Base-by-base conservation (phyloP, 2,113 vertebrate genomes). In the Ploceus nigricollis region DNA sequence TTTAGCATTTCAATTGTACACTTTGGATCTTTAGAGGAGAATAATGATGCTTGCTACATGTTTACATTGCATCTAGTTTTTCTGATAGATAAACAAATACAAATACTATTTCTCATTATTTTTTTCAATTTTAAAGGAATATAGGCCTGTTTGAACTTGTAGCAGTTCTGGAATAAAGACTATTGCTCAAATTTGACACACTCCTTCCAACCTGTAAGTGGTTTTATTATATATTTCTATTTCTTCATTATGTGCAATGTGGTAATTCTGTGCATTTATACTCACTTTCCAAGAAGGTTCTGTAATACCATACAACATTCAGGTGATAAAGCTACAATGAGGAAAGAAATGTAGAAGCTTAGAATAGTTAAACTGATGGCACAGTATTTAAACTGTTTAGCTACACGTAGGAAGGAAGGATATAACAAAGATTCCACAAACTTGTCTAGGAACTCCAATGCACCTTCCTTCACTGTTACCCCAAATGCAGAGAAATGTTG, bases 271-370 rank as follows among this genome's bases (percentile, higher is more conserved):
- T 63, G 56, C 22, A 45, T 53, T 80, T 79, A 84, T 91, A 98
- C 98, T 98, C 98, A 99, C 98, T 98, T 98, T 99, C 98, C 87
- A 99, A 87, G 97, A 99, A 99, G 27, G 98, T 99, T 98, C 98
- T 99, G 90, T 99, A 98, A 96, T 99, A 99, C 83, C 97, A 98
- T 35, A 99, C 98, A 92, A 99, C 83, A 82, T 99, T 99, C 40
- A 98, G 99, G 66, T 99, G 99, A 66, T 93, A 98, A 97, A 99
- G 98, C 98, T 99, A 57, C 23, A 97, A 96, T 35, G 44, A 82
- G 93, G 86, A 96, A 94, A 61, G 73, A 96, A 84, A 94, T 25
- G 11, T 5, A 75, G 45, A 75, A n/a, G 13, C 48, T 92, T 72
- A 92, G 45, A 71, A 57, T 6, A 72, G 28, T 56, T 79, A 68